Conservation (phyloP, 2,888 invertebrate species). For the Dusona sp. region DNA sequence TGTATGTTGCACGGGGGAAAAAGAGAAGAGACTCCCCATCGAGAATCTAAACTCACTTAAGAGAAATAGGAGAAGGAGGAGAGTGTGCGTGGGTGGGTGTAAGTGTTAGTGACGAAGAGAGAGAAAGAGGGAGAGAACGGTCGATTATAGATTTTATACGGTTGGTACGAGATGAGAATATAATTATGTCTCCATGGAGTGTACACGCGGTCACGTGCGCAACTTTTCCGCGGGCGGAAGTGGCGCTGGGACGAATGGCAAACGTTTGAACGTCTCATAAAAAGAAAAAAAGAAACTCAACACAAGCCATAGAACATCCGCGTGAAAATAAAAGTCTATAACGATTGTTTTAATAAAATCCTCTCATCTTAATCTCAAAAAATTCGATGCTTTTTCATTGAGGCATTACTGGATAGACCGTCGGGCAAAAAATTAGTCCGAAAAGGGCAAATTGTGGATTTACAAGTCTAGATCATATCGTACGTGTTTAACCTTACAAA, state of each 20-base stretch:
- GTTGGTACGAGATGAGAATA: constrained; percentile 66
- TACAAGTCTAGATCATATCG: too few relatives aligned
- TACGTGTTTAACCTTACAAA: too few relatives aligned
- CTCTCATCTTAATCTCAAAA: background rate
- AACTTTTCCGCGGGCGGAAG: constrained; percentile 53
- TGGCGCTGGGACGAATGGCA: constrained; percentile 51
- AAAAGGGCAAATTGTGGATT: too few relatives aligned
- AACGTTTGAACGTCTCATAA: constrained; percentile 31
- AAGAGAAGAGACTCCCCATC: constrained; percentile 14
- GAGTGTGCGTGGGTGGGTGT: constrained; percentile 1
- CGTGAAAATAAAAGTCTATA: background rate
- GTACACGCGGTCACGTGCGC: constrained; percentile 55
- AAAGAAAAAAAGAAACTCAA: constrained; percentile 7
- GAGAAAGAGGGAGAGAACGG: constrained; percentile 35
- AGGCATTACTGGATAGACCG: too few relatives aligned
- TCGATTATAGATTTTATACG: constrained; percentile 68
- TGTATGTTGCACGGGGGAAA: constrained; percentile 27
- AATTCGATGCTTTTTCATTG: background rate
- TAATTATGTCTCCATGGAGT: constrained; percentile 57
- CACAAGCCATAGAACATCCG: constrained; percentile 8
- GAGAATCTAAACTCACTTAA: constrained; percentile 51
- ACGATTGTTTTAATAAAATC: background rate
- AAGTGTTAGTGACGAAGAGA: background rate
- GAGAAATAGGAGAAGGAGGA: constrained; percentile 1
- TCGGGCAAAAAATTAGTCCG: too few relatives aligned